These are phyloP conservation scores for Gorsachius magnificus DNA, from an alignment of 2,797 vertebrate species.

Conservation along the genomic window DNA sequence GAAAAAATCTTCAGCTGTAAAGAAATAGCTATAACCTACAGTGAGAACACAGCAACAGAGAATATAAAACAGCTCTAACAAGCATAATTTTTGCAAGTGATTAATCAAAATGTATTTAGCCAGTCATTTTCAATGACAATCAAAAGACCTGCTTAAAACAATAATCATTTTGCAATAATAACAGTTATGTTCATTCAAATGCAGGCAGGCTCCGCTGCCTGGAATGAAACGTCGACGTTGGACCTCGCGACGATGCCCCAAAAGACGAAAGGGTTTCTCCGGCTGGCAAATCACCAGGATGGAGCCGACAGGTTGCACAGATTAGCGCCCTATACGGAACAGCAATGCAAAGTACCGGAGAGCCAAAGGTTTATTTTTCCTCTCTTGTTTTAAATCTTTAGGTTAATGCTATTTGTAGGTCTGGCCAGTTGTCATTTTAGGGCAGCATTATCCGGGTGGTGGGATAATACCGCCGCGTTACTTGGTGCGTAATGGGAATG, in stretches of 20 bases:
- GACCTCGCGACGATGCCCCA: background rate
- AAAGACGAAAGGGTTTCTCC: constrained; percentile 7
- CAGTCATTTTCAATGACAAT: constrained; percentile 76
- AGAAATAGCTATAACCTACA: constrained; percentile 72
- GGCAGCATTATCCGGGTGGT: background rate
- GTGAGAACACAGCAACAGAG: constrained; percentile 78
- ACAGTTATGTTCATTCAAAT: constrained; percentile 61
- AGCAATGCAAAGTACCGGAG: background rate
- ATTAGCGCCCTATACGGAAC: background rate
- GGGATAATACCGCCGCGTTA: background rate
- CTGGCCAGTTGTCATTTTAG: constrained; percentile 47
- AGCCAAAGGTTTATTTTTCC: background rate
- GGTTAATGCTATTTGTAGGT: constrained; percentile 33
- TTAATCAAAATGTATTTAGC: constrained; percentile 81
- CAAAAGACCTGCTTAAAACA: constrained; percentile 77
- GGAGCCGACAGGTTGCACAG: constrained; percentile 35
- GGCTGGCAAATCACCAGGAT: background rate
- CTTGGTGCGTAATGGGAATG: constrained; percentile 6
- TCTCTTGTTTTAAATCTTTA: background rate
- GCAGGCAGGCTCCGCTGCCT: constrained; percentile 47
- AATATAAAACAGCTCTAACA: constrained; percentile 81
- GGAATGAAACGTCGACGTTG: background rate
- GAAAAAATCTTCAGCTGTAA: constrained; percentile 60
- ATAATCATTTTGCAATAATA: constrained; percentile 74
- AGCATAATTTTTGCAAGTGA: constrained; percentile 76